Base-by-base conservation (phyloP, 2,113 vertebrate genomes). In the Vulpes ferrilata region DNA sequence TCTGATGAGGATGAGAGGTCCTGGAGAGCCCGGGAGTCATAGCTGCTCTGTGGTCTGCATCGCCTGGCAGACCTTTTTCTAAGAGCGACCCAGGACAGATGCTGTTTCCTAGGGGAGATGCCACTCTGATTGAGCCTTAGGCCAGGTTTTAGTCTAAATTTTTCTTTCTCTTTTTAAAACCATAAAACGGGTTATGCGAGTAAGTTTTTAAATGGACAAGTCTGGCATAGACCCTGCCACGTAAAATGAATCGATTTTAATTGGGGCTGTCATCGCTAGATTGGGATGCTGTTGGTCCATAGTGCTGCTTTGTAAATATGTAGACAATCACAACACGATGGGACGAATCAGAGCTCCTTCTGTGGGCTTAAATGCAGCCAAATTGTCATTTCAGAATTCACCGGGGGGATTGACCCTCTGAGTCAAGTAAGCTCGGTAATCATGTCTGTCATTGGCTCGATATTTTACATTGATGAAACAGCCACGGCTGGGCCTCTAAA, bases 371-470 rank as follows among this genome's bases (percentile, higher is more conserved):
- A 76, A 96, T 64, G 57, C 95, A 98, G 98, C 97, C 96, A 98
- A 98, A 96, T 97, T 97, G 96, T 96, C 98, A 96, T 96, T 97
- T 96, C 92, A 88, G 92, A 98, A 97, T 96, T 98, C 96, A 62
- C 97, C 95, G 73, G 98, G 98, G 69, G 98, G 98, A 88, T 94
- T 95, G 51, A 51, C 86, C 73, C 93, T 94, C 92, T 11, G 43
- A 53, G 59, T 64, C 94, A 96, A 62, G 95, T 78, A 53, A 96
- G 67, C 85, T 90, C 93, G 38, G 88, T 96, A 71, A 89, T 76
- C 71, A 82, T 25, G 64, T 69, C 98, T 98, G 93, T 97, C n/a
- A 62, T 95, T 74, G 94, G 89, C 92, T 71, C 69, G 91, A 51
- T 97, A 92, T 91, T 98, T 87, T 88, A 27, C 78, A 60, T 32